Evolutionary conservation across 2,888 invertebrate species (phyloP).

Genomic region (Pseudococcus viburni): DNA sequence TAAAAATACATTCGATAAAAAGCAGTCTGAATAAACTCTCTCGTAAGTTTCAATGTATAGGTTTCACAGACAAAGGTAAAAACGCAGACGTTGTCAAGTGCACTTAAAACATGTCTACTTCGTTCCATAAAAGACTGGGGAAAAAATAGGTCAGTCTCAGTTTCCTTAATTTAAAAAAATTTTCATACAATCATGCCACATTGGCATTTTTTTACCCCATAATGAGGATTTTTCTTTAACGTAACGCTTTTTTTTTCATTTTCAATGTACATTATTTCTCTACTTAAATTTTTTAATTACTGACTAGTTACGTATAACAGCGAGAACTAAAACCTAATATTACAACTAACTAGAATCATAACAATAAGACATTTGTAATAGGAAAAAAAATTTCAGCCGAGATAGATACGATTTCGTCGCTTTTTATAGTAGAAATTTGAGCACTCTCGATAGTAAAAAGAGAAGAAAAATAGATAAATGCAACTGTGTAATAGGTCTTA

Average conservation of each 20-base stretch:
- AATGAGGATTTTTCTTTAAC: conserved; percentile 26
- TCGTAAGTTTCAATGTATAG: conserved; percentile 36
- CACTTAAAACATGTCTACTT: conserved; percentile 60
- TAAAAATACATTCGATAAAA: conserved; percentile 50
- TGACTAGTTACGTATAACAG: conserved; percentile 57
- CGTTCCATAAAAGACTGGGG: conserved; percentile 4
- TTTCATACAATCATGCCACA: conserved; percentile 46
- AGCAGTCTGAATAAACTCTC: conserved; percentile 37
- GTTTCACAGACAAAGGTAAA: conserved; percentile 36
- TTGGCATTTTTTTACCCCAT: conserved; percentile 32
- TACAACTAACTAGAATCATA: conserved; percentile 35
- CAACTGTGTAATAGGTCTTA: conserved; percentile 35
- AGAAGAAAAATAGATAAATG: conserved; percentile 23
- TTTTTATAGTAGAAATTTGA: conserved; percentile 35
- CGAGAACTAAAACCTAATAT: conserved; percentile 36
- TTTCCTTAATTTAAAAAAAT: conserved; percentile 47
- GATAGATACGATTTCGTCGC: neutral
- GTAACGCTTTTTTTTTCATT: conserved; percentile 13
- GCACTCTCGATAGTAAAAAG: neutral
- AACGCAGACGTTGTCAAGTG: conserved; percentile 63
- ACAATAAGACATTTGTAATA: conserved; percentile 50
- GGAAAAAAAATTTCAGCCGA: conserved; percentile 20
- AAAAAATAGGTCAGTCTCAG: conserved; percentile 57
- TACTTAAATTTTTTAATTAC: conserved; percentile 50
- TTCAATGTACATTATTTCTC: conserved; percentile 41